Base-by-base conservation (phyloP, 2,797 vertebrate genomes). In the Acrocephalus scirpaceus region DNA sequence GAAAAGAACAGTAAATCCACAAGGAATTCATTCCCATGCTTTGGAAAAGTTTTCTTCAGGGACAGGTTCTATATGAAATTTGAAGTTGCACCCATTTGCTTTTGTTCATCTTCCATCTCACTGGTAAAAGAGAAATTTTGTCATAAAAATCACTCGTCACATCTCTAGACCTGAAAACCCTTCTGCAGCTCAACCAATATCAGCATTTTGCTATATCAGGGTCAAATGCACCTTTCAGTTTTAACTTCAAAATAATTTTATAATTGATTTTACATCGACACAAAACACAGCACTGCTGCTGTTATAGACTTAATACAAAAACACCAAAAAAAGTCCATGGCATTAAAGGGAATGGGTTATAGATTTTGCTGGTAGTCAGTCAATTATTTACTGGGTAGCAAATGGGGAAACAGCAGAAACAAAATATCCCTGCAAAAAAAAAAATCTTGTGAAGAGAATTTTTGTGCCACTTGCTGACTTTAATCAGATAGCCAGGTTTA, bases 341-440 rank as follows among this genome's bases (percentile, higher is more conserved):
- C 81, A 73, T 65, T 70, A 89, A 86, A 95, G 62, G 38, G 64
- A 5, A 92, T 70, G 80, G 70, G 73, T 92, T 93, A 90, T 79
- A 90, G 20, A 86, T 95, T 83, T 85, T 53, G 60, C 23, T 83
- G 26, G 40, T 66, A 77, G 71, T 70, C 73, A 91, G 89, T 67
- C 85, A 95, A 30, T 91, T 95, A 85, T 88, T 94, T 74, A 95
- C 71, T 47, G 11, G 44, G 27, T 74, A 74, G 76, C 64, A 95
- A 95, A 96, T 58, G 16, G 5, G 71, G 71, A 93, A 89, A 65
- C 36, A 95, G 77, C 77, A 95, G 87, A 85, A 97, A 93, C 77
- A 96, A 86, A 95, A 58, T 67, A 58, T 38, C 29, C 30, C 58
- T 67, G 66, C 79, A 82, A 84, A 78, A 85, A 77, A 76, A 80